Conservation (phyloP, 2,113 vertebrate genomes). For the Coryphaenoides rupestris region DNA sequence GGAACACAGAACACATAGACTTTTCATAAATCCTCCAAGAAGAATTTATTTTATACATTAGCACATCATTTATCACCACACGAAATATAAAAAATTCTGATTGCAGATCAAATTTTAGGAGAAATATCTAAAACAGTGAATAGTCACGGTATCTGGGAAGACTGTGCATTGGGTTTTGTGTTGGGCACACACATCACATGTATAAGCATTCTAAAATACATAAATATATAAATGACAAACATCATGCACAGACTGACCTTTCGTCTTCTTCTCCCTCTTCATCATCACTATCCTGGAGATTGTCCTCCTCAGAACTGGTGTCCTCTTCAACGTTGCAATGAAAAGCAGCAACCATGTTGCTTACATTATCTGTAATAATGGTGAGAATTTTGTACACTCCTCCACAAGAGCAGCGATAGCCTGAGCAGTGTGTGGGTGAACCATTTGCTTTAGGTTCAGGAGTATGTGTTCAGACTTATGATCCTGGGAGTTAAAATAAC, state of each 20-base stretch:
- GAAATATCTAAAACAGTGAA: not conserved
- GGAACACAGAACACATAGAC: slow-evolving; percentile 12
- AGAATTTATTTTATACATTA: not conserved
- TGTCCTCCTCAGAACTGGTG: slow-evolving; percentile 3
- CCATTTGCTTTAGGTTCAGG: slow-evolving; percentile 15
- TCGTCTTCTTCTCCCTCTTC: not conserved
- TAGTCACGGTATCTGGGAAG: not conserved
- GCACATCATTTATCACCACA: slow-evolving; percentile 2
- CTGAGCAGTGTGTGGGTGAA: slow-evolving; percentile 27
- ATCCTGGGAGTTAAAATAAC: slow-evolving; percentile 16
- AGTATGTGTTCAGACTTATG: slow-evolving; percentile 26
- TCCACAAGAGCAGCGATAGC: slow-evolving; percentile 19
- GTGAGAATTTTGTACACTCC: slow-evolving; percentile 8
- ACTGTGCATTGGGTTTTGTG: not conserved
- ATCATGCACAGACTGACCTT: slow-evolving; percentile 3
- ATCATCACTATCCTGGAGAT: no score
- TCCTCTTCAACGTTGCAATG: no score
- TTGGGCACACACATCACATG: not conserved
- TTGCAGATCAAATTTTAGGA: not conserved
- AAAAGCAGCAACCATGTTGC: no score
- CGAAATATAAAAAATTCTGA: slow-evolving; percentile 1
- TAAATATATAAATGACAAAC: not conserved
- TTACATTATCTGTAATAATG: no score
- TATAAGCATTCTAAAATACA: slow-evolving; percentile 2
- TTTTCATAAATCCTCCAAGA: slow-evolving; percentile 1